A percentile compares a stretch with the other conserved stretches of the same genome.
phyloP scores from a whole-genome alignment of 2,113 vertebrate species.

The Sisor rabdophorus region DNA sequence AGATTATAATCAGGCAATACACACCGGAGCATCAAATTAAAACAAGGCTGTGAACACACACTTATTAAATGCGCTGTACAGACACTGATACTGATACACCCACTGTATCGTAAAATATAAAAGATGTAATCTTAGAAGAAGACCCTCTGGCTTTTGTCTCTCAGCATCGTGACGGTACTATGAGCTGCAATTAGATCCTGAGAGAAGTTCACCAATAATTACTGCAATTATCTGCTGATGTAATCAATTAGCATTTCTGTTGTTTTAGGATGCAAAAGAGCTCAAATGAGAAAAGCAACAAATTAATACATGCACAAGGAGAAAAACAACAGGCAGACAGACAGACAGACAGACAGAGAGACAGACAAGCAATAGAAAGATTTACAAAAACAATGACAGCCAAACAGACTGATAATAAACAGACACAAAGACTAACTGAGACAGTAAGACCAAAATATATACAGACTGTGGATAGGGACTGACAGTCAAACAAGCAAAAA shows the following conservation, averaged over 20 bases:
- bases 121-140: slow-evolving; percentile 43
- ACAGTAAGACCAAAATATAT: no score
- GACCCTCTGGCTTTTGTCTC: slow-evolving; percentile 54
- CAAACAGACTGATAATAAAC: no score
- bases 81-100: neutral
- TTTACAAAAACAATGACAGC: no score
- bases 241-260: slow-evolving; percentile 65
- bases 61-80: neutral
- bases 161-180: slow-evolving; percentile 53
- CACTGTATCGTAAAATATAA: no score
- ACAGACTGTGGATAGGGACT: no score
- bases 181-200: slow-evolving; percentile 64
- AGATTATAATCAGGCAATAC: neutral
- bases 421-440: no score
- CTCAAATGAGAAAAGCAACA: neutral
- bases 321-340: neutral
- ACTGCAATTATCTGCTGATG: slow-evolving; percentile 61
- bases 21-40: neutral
- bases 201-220: slow-evolving; percentile 67
- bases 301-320: neutral
- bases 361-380: neutral
- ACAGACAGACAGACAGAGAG: neutral
- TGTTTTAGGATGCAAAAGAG: slow-evolving; percentile 58
- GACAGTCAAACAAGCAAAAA: no score
- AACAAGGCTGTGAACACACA: neutral